Conservation (phyloP, 1,140 invertebrate genomes). For the Andricus grossulariae region DNA sequence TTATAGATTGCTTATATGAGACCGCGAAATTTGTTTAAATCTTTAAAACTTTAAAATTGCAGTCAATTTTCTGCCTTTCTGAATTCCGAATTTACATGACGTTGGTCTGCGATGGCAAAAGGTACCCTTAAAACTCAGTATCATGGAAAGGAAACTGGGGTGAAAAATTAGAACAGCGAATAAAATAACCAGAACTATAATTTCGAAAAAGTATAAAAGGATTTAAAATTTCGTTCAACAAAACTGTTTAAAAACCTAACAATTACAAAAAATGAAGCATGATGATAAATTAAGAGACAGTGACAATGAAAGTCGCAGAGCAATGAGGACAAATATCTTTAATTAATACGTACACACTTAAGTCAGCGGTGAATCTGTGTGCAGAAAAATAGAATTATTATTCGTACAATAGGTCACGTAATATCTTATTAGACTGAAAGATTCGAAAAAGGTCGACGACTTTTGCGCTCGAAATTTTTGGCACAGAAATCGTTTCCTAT, state of each 20-base stretch:
- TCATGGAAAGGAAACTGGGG: not conserved
- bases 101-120: not conserved
- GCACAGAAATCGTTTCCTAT: constrained; percentile 25
- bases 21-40: too few species aligned
- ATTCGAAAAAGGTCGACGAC: constrained; percentile 16
- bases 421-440: constrained; percentile 4
- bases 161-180: not conserved
- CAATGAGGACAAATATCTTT: constrained; percentile 25
- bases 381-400: constrained; percentile 32
- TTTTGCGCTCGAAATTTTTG: constrained; percentile 21
- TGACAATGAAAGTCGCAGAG: constrained; percentile 25
- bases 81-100: too few species aligned
- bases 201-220: constrained; percentile 16
- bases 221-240: not conserved
- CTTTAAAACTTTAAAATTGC: too few species aligned
- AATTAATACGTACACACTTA: constrained; percentile 19
- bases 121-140: not conserved
- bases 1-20: too few species aligned
- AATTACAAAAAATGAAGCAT: not conserved
- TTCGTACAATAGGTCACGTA: constrained; percentile 11
- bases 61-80: too few species aligned
- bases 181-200: constrained; percentile 19
- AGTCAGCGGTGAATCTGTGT: constrained; percentile 18
- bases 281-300: constrained; percentile 10
- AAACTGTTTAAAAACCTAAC: not conserved